A percentile compares a stretch with the other conserved stretches of the same genome.
These are phyloP conservation scores for Noctuana brunneofusca DNA, from an alignment of 2,888 invertebrate species.

Conservation along the genomic window DNA sequence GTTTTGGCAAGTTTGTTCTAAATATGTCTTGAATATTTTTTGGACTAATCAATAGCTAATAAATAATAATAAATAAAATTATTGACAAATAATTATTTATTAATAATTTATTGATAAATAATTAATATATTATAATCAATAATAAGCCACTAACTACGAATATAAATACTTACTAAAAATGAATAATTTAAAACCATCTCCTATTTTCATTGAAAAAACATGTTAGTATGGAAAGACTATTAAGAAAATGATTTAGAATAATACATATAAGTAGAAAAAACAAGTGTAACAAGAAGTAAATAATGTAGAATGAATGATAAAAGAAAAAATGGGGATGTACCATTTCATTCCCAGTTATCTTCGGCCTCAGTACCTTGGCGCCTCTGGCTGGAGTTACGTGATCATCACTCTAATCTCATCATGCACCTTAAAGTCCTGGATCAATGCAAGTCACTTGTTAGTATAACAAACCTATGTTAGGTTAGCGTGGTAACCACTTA, in stretches of 20 bases:
- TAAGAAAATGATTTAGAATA: not conserved
- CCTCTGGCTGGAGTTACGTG: conserved; percentile 55
- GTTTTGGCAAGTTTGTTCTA: too few species aligned
- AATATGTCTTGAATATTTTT: too few species aligned
- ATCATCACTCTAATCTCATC: conserved; percentile 68
- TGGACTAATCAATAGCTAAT: too few species aligned
- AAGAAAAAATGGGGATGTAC: conserved; percentile 64
- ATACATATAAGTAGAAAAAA: not conserved
- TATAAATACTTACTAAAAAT: too few species aligned
- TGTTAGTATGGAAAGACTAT: not conserved
- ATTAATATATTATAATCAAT: not conserved
- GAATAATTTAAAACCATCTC: not conserved
- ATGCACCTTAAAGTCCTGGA: conserved; percentile 79
- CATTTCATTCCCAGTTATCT: conserved; percentile 79
- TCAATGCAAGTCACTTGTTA: conserved; percentile 74
- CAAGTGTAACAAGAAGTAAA: not conserved
- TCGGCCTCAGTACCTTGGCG: conserved; percentile 56
- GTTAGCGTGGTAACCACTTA: conserved; percentile 41
- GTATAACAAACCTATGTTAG: conserved; percentile 54
- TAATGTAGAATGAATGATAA: conserved; percentile 20
- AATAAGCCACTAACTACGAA: too few species aligned
- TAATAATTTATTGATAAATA: not conserved
- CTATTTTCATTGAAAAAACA: not conserved
- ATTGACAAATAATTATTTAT: too few species aligned
- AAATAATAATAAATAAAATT: too few species aligned